Evolutionary conservation across 2,113 vertebrate genomes (phyloP).

Genomic region (Vidua macroura): DNA sequence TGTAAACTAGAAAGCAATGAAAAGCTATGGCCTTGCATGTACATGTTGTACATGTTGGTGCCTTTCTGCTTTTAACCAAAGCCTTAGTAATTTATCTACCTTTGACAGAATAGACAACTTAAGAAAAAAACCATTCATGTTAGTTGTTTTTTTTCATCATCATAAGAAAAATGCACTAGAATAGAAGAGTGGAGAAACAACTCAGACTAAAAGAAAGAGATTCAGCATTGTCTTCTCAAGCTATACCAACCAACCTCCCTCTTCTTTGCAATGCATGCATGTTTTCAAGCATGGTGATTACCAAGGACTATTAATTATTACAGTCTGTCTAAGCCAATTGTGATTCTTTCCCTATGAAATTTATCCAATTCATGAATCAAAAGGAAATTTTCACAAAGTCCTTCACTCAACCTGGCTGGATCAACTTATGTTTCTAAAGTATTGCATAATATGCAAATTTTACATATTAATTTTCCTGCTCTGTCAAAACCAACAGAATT

Average conservation of each 20-base stretch:
- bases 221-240: background rate
- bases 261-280: background rate
- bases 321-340: background rate
- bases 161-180: background rate
- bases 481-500: constrained; percentile 36
- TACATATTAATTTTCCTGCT: constrained; percentile 29
- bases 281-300: background rate
- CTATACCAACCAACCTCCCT: background rate
- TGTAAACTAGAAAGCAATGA: background rate
- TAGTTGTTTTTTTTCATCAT: background rate
- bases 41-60: background rate
- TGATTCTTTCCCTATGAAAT: background rate
- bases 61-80: background rate
- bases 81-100: background rate
- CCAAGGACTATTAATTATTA: background rate
- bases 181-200: background rate
- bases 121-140: background rate
- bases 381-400: background rate
- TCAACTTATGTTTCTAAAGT: background rate
- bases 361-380: background rate
- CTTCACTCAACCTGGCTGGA: background rate
- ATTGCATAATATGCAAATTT: constrained; percentile 27
- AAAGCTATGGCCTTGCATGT: background rate
- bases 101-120: background rate
- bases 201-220: background rate